phyloP scores from a whole-genome alignment of 2,888 invertebrate species.

The Pterobdella sp. region DNA sequence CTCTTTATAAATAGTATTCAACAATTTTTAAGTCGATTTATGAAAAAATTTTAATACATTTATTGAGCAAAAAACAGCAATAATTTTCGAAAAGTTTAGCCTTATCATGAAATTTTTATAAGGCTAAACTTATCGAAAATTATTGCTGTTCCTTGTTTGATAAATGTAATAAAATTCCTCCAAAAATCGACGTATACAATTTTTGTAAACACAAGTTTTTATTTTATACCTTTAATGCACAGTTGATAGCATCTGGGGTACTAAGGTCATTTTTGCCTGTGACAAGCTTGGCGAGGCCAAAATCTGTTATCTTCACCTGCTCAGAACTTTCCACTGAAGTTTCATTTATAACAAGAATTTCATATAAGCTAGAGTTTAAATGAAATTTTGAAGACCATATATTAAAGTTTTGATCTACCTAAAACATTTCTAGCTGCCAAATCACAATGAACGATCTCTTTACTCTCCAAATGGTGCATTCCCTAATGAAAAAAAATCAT shows the following conservation, averaged over 20 bases:
- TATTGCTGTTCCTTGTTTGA: too few species aligned
- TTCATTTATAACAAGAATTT: background rate
- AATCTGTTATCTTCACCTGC: constrained; percentile 32
- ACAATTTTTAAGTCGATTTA: background rate
- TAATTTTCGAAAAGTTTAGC: too few species aligned
- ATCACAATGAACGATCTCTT: constrained; percentile 29
- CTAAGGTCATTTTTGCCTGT: background rate
- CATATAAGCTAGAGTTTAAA: background rate
- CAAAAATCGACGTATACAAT: too few species aligned
- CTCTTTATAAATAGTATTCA: background rate
- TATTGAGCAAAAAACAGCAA: too few species aligned
- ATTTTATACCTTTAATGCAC: background rate
- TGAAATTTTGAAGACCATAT: background rate
- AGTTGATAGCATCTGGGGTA: background rate
- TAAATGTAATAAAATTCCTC: background rate
- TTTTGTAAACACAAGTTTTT: too few species aligned
- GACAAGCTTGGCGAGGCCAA: constrained; percentile 29
- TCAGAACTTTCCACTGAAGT: constrained; percentile 23
- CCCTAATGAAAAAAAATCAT: constrained; percentile 15
- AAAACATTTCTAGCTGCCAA: constrained; percentile 30
- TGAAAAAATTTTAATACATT: too few species aligned
- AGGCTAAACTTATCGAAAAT: too few species aligned
- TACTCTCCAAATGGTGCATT: constrained; percentile 28
- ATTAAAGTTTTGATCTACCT: constrained; percentile 12
- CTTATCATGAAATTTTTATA: too few species aligned